Evolutionary conservation across 2,888 invertebrate genomes (phyloP), one percentile per base, ranked within the genome.

Genomic region (Agrotis clavis): DNA sequence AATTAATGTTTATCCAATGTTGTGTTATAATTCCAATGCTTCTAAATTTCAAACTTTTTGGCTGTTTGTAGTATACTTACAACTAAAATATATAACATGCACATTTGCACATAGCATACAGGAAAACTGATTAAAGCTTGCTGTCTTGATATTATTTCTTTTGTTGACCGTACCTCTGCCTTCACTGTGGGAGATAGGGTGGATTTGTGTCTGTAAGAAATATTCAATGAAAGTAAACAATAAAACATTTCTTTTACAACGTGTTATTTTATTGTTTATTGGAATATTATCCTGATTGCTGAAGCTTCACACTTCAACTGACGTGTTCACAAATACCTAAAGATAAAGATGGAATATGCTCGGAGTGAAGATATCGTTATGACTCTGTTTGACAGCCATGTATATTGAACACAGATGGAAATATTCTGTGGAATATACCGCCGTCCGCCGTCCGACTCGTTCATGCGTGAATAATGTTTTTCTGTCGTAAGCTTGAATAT

Each of bases 381-480:
- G 56, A 25, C 45, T 61, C 51, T 41, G 30, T 53, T 18, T 54
- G 77, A 65, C 57, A 63, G 74, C 35, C 25, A 51, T 63, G 41
- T 67, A 41, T 74, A 79, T 62, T 77, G 66, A 19, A 73, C 63
- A 19, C 59, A 41, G 66, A 56, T 51, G 57, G 77, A 59, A 59
- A 67, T 73, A 74, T 63, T 74, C 16, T 48, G 11, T 54, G 50
- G 35, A 63, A 60, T 50, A 71, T 62, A 47, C 35, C 25, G 53
- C 48, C 30, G 50, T 18, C 13, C 30, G 54, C 18, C 61, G 25
- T 14, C 19, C 11, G 53, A 51, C 13, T 57, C 4, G 48, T 41
- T 77, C 61, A 51, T 45, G 56, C 60, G 61, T 56, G 21, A 19
- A 60, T 21, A 25, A 6, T 57, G 56, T 19, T 77, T 41, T 47